Evolutionary conservation across 2,113 vertebrate species (phyloP).

Genomic region (Enhydra lutris): DNA sequence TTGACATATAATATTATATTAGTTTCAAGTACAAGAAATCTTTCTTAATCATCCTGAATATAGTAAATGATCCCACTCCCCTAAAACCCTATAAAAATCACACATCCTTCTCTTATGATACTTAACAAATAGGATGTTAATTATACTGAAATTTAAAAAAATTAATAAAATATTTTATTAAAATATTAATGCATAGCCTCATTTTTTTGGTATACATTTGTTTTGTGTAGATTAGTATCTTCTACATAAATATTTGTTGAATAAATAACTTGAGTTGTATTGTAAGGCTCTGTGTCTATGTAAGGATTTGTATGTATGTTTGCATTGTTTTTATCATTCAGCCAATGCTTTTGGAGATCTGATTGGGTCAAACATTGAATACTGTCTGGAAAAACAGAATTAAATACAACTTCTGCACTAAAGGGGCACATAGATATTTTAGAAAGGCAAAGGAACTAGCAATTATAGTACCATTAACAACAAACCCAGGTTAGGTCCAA

Average conservation of each 20-base stretch:
- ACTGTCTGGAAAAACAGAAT: background rate
- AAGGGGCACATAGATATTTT: background rate
- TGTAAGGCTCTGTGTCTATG: background rate
- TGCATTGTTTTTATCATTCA: background rate
- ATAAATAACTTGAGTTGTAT: background rate
- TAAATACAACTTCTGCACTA: background rate
- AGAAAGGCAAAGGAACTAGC: background rate
- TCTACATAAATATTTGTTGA: background rate
- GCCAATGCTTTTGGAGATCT: background rate
- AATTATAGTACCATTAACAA: background rate
- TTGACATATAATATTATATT: background rate
- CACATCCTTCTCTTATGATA: background rate
- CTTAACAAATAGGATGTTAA: background rate
- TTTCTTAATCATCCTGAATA: background rate
- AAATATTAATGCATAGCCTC: background rate
- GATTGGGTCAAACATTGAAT: background rate
- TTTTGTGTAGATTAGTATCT: background rate
- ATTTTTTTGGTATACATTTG: background rate
- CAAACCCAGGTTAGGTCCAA: background rate
- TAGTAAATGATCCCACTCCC: background rate
- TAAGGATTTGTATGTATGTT: background rate
- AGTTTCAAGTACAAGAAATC: background rate
- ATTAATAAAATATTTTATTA: background rate
- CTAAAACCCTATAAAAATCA: background rate
- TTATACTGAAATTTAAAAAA: background rate